Base-by-base conservation (phyloP, 2,888 invertebrate genomes). In the Amphipoea lucens region DNA sequence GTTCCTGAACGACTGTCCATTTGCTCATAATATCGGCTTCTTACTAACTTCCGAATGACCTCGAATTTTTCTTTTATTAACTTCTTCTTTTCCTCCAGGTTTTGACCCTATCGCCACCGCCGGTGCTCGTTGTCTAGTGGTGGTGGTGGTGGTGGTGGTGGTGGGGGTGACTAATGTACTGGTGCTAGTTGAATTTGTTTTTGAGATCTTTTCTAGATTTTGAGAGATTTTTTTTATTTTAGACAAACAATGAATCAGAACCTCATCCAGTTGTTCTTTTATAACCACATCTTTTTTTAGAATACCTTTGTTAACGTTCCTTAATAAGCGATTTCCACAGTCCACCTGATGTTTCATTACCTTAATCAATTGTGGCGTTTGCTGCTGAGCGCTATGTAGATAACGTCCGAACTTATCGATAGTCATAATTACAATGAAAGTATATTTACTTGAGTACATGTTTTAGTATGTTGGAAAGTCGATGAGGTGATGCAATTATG, bases 1-100 rank as follows among this genome's bases (percentile, higher is more conserved):
- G n/a, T 68, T 68, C 68, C 68, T 48, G 48, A 48, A 68, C 68
- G 68, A 68, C 68, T 68, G 68, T 68, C 68, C 68, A 66, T 40
- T 66, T 66, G 12, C 40, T 42, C 66, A 66, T 66, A 63, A 51
- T 51, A 45, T 45, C 45, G 60, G 60, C 62, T 62, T 62, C 9
- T 42, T 42, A 42, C 40, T 42, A 42, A 42, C 40, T 42, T 42
- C 40, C 40, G 40, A 42, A 42, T 42, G 40, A 42, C 40, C 40
- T 42, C 40, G 40, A 42, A 42, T 42, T 42, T 42, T 42, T 36
- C 17, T 63, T 36, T 36, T 36, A 36, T 36, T 36, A 36, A 36
- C 36, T 36, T 36, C 36, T 36, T 36, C 36, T 36, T 36, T 63
- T 36, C 36, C 36, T 63, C 12, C 36, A 36, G 63, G 63, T 63